Percentiles rank a stretch among this genome's conserved stretches.
phyloP scores from a whole-genome alignment of 2,797 vertebrate genomes.

The Tauraco hartlaubi region DNA sequence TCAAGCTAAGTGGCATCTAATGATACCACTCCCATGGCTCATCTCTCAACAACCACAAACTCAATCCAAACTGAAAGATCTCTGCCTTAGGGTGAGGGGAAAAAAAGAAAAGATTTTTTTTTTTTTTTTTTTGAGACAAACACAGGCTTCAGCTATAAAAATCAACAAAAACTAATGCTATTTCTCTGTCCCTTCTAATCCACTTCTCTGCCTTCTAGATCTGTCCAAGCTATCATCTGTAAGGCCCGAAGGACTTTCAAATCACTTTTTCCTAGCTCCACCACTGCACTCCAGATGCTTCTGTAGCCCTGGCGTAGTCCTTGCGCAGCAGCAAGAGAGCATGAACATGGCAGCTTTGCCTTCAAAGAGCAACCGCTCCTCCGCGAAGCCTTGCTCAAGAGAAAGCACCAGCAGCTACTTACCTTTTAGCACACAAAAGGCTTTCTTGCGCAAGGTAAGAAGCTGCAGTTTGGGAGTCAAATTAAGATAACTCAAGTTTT shows the following conservation, averaged over 20 bases:
- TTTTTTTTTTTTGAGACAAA: background rate
- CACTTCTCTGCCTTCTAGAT: background rate
- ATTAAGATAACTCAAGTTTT: background rate
- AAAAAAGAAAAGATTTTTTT: background rate
- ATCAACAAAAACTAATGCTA: background rate
- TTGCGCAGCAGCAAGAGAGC: background rate
- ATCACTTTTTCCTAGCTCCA: background rate
- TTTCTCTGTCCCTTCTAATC: background rate
- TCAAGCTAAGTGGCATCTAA: background rate
- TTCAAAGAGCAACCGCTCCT: slow-evolving; percentile 26
- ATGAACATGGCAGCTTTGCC: background rate
- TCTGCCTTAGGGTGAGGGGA: background rate
- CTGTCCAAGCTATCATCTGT: background rate
- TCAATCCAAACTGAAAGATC: background rate
- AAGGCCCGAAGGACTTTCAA: background rate
- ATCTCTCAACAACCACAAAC: background rate
- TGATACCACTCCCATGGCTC: background rate
- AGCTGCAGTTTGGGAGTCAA: background rate
- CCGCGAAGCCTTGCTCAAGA: background rate
- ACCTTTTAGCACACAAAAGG: slow-evolving; percentile 6
- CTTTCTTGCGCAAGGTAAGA: background rate
- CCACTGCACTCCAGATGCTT: background rate
- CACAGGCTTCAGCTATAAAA: background rate
- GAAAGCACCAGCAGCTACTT: background rate
- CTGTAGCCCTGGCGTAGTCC: background rate